Evolutionary conservation across 1,140 invertebrate genomes (phyloP).

Genomic region (Drosophila insularis): DNA sequence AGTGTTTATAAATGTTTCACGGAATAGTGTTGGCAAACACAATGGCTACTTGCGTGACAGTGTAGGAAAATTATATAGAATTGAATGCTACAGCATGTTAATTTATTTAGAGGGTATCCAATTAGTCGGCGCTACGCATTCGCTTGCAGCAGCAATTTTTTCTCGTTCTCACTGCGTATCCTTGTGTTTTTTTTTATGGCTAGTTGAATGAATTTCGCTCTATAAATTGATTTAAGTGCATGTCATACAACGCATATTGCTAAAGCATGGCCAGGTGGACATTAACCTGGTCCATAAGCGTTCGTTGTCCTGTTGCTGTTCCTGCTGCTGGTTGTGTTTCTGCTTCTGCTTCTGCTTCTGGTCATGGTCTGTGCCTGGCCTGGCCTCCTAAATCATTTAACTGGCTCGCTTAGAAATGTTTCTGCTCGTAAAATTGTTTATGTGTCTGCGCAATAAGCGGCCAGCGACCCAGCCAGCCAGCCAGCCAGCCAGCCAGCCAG

Average conservation of each 20-base stretch:
- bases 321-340: not conserved
- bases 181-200: slow-evolving; percentile 5
- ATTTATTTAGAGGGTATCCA: not conserved
- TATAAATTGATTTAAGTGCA: slow-evolving; percentile 79
- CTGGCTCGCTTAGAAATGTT: slow-evolving; percentile 50
- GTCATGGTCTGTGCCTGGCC: not conserved
- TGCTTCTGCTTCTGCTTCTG: no score
- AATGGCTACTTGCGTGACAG: no score
- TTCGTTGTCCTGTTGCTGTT: not conserved
- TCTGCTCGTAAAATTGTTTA: slow-evolving; percentile 72
- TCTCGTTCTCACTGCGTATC: slow-evolving; percentile 14
- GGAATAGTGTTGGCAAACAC: not conserved
- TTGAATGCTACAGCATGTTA: no score
- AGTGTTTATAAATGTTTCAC: no score
- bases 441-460: slow-evolving; percentile 37
- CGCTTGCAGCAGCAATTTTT: slow-evolving; percentile 32
- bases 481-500: slow-evolving; percentile 1
- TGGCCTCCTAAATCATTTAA: slow-evolving; percentile 65
- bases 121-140: not conserved
- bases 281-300: not conserved
- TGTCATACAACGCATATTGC: slow-evolving; percentile 67
- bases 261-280: slow-evolving; percentile 10
- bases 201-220: slow-evolving; percentile 49
- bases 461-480: not conserved
- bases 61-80: no score